These are phyloP conservation scores for Neoarius graeffei DNA, from an alignment of 2,113 vertebrate genomes.

Conservation along the genomic window DNA sequence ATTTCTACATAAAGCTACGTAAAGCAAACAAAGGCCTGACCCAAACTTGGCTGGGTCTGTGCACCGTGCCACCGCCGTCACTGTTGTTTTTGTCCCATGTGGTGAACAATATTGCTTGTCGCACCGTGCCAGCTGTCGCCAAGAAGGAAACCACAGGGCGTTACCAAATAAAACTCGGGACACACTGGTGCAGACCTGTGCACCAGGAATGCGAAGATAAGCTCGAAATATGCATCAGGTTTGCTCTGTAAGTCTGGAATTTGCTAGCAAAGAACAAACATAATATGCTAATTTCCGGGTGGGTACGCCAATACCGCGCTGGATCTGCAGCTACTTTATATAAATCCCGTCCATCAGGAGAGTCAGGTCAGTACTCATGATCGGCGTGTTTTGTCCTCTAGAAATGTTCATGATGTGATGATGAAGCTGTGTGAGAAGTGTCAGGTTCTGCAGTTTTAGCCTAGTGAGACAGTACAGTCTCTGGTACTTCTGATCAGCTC, in stretches of 20 bases:
- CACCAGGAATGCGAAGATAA: neutral
- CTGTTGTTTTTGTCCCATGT: conserved; percentile 57
- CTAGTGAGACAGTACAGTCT: neutral
- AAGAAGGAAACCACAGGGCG: conserved; percentile 55
- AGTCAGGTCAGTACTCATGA: neutral
- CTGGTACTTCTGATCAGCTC: neutral
- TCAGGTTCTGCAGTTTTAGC: neutral
- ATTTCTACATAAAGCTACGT: neutral
- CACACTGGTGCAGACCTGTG: neutral
- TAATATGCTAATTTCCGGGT: neutral
- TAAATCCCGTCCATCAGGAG: neutral
- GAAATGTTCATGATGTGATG: neutral
- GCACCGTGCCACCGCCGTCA: conserved; percentile 48
- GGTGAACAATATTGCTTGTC: conserved; percentile 49
- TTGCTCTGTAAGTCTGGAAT: neutral
- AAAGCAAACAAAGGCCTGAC: conserved; percentile 8
- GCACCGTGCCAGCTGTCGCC: conserved; percentile 66
- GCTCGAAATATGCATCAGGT: neutral
- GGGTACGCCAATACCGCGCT: neutral
- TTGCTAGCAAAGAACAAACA: neutral
- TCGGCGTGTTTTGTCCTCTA: neutral
- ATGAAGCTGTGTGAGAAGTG: neutral
- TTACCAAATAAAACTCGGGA: conserved; percentile 57
- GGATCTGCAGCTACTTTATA: neutral
- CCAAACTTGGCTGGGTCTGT: conserved; percentile 51